Conservation (phyloP, 1,140 invertebrate genomes). For the Achatina immaculata region DNA sequence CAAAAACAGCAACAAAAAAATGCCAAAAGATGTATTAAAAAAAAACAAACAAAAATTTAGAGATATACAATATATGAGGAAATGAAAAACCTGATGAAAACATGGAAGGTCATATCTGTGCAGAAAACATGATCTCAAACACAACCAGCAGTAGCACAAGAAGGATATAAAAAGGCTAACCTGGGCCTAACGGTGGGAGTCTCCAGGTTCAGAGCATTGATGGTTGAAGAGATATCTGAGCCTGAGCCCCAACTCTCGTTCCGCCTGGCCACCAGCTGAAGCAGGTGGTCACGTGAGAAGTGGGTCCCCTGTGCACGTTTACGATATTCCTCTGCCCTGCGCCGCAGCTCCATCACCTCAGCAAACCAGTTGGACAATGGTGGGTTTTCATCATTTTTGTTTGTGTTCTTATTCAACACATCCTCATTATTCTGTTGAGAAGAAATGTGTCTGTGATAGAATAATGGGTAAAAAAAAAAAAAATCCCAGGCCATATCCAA, state of each 20-base stretch:
- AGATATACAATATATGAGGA: no score
- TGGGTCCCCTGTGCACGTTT: constrained; percentile 67
- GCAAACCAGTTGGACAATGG: constrained; percentile 63
- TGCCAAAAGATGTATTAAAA: no score
- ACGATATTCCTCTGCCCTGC: constrained; percentile 66
- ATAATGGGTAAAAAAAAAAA: no score
- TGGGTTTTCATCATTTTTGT: constrained; percentile 31
- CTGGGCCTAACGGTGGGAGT: constrained; percentile 22
- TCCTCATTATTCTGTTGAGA: constrained; percentile 3
- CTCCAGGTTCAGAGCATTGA: constrained; percentile 61
- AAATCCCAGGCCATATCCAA: no score
- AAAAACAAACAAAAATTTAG: no score
- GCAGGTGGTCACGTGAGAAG: constrained; percentile 67
- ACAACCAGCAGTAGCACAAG: no score
- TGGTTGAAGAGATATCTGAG: constrained; percentile 22
- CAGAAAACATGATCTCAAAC: no score
- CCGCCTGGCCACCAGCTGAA: constrained; percentile 66
- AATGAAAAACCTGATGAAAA: no score
- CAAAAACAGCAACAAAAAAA: no score
- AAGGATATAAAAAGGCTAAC: neutral
- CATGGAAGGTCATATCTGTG: no score
- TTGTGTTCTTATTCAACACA: neutral
- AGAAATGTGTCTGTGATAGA: neutral
- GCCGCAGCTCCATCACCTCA: constrained; percentile 67
- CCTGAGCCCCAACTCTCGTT: constrained; percentile 61